phyloP scores from a whole-genome alignment of 2,113 vertebrate genomes.

The Desmodus rotundus region DNA sequence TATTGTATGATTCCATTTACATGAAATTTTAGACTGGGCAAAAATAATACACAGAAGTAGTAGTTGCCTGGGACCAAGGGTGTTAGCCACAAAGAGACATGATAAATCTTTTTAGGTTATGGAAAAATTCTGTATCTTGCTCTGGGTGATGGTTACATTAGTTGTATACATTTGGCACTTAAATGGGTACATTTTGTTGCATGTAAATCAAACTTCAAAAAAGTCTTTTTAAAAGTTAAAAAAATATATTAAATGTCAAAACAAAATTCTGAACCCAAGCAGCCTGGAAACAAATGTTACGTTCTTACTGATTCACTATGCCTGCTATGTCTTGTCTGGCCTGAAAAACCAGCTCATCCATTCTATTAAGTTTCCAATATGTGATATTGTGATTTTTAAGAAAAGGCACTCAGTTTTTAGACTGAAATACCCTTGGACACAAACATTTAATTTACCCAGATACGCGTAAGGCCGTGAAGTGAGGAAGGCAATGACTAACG shows the following conservation, averaged over 20 bases:
- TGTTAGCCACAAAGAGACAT: neutral
- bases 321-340: neutral
- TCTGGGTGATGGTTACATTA: neutral
- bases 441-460: conserved; percentile 10
- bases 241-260: neutral
- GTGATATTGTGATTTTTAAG: neutral
- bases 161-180: neutral
- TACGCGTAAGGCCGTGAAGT: neutral
- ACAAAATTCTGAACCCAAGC: neutral
- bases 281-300: neutral
- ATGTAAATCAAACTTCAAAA: neutral
- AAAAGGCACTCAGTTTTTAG: neutral
- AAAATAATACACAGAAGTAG: neutral
- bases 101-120: neutral
- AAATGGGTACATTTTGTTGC: neutral
- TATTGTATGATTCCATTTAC: neutral
- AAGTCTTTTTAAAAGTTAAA: neutral
- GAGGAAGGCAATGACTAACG: neutral
- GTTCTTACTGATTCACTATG: neutral
- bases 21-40: neutral
- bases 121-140: neutral
- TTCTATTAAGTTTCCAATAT: neutral
- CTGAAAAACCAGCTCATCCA: neutral
- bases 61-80: neutral
- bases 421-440: neutral